Percentiles rank a stretch among this genome's conserved stretches.
Evolutionary conservation across 2,113 vertebrate genomes (phyloP).

Genomic region (Alligator mississippiensis): DNA sequence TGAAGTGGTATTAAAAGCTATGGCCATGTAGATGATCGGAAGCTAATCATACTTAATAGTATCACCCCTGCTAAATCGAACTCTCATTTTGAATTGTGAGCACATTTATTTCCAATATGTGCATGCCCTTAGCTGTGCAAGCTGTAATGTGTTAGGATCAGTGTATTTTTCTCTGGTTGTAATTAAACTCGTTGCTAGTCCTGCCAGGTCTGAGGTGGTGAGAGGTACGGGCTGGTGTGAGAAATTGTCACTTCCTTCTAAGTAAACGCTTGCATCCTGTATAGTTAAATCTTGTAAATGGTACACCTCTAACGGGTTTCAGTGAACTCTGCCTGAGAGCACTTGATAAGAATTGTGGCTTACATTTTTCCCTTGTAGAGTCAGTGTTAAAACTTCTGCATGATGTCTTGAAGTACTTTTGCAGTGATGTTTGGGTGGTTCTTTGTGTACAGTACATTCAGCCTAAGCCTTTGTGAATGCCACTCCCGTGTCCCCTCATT

Average conservation of each 20-base stretch:
- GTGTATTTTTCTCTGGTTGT: not conserved
- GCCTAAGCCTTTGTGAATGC: not conserved
- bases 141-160: not conserved
- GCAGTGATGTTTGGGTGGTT: not conserved
- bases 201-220: not conserved
- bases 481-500: not conserved
- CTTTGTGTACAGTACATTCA: accelerated
- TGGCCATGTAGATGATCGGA: not conserved
- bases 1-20: not conserved
- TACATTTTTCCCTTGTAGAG: not conserved
- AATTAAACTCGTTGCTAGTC: not conserved
- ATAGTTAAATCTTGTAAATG: accelerated
- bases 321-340: accelerated
- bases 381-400: not conserved
- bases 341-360: not conserved
- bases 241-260: not conserved
- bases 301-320: not conserved
- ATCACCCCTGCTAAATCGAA: not conserved
- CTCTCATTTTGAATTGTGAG: not conserved
- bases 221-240: not conserved
- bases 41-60: not conserved
- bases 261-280: accelerated
- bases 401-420: not conserved
- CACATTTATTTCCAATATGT: not conserved
- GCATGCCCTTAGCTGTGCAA: not conserved